Evolutionary conservation across 2,888 invertebrate species (phyloP).

Genomic region (Drosophila niveifrons): DNA sequence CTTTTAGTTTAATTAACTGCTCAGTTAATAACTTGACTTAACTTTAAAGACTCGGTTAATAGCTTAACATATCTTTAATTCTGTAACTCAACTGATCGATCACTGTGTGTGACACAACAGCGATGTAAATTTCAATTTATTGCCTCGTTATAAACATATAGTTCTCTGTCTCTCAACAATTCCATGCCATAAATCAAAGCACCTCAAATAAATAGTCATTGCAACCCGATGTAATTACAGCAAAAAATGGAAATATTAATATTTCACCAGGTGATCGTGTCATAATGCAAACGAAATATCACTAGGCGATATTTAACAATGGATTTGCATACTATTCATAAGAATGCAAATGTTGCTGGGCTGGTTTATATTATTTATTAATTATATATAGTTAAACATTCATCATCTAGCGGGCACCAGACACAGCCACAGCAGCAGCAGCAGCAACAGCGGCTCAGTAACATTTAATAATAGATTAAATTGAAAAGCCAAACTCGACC

Average conservation of each 20-base stretch:
- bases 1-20: too few relatives aligned
- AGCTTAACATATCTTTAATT: too few relatives aligned
- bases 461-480: conserved; percentile 31
- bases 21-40: too few relatives aligned
- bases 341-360: conserved; percentile 10
- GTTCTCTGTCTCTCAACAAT: neutral
- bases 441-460: neutral
- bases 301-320: neutral
- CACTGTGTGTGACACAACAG: neutral
- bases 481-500: conserved; percentile 19
- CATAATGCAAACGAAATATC: conserved; percentile 22
- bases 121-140: neutral
- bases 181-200: conserved; percentile 15
- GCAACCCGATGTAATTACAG: conserved; percentile 1
- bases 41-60: too few relatives aligned
- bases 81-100: too few relatives aligned
- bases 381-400: conserved; percentile 28
- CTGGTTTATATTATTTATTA: conserved; percentile 17
- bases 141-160: conserved; percentile 17
- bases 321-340: conserved; percentile 33
- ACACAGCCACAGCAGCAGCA: neutral
- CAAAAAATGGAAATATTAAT: conserved; percentile 11
- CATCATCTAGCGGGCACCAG: conserved; percentile 9
- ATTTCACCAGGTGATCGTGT: conserved; percentile 15
- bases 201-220: conserved; percentile 10